phyloP scores from a whole-genome alignment of 2,113 vertebrate species.

The Mirza zaza region DNA sequence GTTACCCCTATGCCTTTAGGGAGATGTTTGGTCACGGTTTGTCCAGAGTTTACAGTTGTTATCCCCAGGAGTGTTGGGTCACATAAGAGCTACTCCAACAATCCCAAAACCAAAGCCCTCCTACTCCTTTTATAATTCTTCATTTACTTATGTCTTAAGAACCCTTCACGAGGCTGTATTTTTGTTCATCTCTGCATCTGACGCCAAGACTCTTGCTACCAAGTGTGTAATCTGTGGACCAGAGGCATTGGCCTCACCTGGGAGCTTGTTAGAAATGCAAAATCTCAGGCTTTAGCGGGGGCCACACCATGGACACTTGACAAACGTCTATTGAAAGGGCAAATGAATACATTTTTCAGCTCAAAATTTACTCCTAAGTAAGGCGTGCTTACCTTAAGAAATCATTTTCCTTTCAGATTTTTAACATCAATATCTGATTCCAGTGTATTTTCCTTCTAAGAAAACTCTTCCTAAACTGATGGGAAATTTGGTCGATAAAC shows the following conservation, averaged over 20 bases:
- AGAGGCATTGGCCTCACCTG: not conserved
- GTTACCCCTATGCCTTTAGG: not conserved
- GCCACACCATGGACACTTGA: not conserved
- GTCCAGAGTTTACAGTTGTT: not conserved
- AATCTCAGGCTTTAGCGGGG: not conserved
- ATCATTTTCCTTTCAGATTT: slow-evolving; percentile 38
- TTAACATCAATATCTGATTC: not conserved
- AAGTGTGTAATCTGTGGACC: not conserved
- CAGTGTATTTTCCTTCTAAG: not conserved
- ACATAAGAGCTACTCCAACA: not conserved
- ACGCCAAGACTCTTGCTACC: not conserved
- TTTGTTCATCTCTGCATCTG: not conserved
- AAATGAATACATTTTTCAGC: not conserved
- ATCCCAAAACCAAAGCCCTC: not conserved
- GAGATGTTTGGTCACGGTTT: not conserved
- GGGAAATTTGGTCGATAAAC: not conserved
- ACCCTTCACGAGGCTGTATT: not conserved
- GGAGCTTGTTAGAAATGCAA: not conserved
- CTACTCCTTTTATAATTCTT: not conserved
- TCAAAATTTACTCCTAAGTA: not conserved
- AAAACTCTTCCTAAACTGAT: slow-evolving; percentile 5
- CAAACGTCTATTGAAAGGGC: not conserved
- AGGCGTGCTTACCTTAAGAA: not conserved
- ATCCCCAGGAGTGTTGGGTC: not conserved
- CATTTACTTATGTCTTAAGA: not conserved